Base-by-base conservation (phyloP, 2,113 vertebrate species). In the Rattus norvegicus region DNA sequence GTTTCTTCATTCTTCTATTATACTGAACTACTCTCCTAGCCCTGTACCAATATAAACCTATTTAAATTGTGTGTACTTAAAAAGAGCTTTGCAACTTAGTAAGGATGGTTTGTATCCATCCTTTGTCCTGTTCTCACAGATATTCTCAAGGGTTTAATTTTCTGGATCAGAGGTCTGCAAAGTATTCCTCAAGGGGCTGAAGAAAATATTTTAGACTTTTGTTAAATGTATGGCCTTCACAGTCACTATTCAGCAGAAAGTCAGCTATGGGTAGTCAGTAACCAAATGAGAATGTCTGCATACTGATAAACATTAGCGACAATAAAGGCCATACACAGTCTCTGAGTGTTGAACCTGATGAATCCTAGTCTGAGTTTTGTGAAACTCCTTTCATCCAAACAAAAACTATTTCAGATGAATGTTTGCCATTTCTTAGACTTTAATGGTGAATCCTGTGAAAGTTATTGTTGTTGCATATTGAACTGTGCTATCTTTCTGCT, bases 101-200 rank as follows among this genome's bases (percentile, higher is more conserved):
- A 90, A 96, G 67, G 76, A 77, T 43, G 67, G n/a, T 83, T 75
- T 91, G 12, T 49, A 88, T 96, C 20, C 70, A 63, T 94, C 70
- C 67, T 47, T 93, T 84, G 54, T 88, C 33, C 36, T n/a, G 6
- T 52, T 91, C 28, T 97, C 83, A 89, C 16, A 28, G 14, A 54
- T 92, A 67, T 63, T 95, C 72, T 90, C 43, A 69, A 59, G 47
- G 81, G 28, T 91, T 96, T 92, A 95, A 91, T 93, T 94, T 88
- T 93, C 86, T 87, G 13, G 22, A 80, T 89, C 49, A 79, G 49
- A 87, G 39, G n/a, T 85, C 80, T 63, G 22, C 28, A 91, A 81
- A 89, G 19, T 61, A 73, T 88, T 75, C n/a, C 61, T 81, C 52
- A 92, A 93, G 22, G 77, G 26, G 47, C 5, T 79, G 7, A 16